Percentiles rank a stretch among this genome's conserved stretches.
These are phyloP conservation scores for Epinephelus moara DNA, from an alignment of 2,113 vertebrate species.

Conservation along the genomic window DNA sequence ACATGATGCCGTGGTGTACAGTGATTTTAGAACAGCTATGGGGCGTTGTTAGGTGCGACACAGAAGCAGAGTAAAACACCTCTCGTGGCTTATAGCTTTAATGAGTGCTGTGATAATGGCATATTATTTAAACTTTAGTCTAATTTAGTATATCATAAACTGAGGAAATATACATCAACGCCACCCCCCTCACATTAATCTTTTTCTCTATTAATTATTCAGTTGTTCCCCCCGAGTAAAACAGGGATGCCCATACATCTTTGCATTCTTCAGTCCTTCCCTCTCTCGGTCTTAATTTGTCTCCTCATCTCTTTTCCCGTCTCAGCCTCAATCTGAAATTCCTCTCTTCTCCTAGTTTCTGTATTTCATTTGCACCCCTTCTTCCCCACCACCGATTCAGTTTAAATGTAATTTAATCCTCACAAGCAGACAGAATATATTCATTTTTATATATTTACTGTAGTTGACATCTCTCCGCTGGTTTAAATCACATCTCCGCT, in stretches of 20 bases:
- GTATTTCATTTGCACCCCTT: slow-evolving; percentile 12
- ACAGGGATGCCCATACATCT: slow-evolving; percentile 20
- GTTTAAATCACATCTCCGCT: neutral
- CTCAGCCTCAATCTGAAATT: slow-evolving; percentile 9
- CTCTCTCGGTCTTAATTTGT: slow-evolving; percentile 25
- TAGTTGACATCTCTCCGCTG: neutral
- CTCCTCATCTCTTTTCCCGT: neutral
- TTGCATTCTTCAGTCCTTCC: neutral
- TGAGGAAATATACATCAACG: slow-evolving; percentile 22
- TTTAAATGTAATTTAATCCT: slow-evolving; percentile 21
- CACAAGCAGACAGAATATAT: slow-evolving; percentile 3
- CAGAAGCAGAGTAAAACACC: too few relatives aligned
- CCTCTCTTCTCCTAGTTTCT: neutral
- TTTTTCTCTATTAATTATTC: slow-evolving; percentile 69
- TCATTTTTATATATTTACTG: neutral
- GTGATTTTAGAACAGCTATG: too few relatives aligned
- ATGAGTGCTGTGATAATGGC: slow-evolving; percentile 40
- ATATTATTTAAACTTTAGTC: slow-evolving; percentile 45
- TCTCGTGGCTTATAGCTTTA: slow-evolving; percentile 5
- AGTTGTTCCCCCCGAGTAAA: slow-evolving; percentile 28
- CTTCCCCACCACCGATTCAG: neutral
- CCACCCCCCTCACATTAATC: slow-evolving; percentile 41
- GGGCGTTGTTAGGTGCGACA: too few relatives aligned
- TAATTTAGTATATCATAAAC: slow-evolving; percentile 51
- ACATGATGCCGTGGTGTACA: too few relatives aligned